Evolutionary conservation across 2,797 vertebrate genomes (phyloP).

Genomic region (Distichodus sexfasciatus): DNA sequence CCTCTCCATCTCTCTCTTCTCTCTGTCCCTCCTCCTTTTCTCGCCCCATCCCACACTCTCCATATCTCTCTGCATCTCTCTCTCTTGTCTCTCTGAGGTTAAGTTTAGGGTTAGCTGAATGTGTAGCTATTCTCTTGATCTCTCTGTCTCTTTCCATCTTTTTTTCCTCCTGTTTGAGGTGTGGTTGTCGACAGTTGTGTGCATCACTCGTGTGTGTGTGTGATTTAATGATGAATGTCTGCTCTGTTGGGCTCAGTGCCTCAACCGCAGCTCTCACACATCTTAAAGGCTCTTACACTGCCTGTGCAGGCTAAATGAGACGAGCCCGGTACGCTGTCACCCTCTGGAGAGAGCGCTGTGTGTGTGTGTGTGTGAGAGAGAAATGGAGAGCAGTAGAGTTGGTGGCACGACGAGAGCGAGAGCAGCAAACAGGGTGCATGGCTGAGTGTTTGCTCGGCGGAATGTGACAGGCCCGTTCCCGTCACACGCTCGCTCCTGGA

Average conservation of each 20-base stretch:
- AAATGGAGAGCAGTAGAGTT: constrained; percentile 11
- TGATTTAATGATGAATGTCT: constrained; percentile 71
- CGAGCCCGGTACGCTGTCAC: constrained; percentile 64
- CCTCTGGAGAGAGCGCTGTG: background rate
- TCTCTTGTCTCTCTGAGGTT: constrained; percentile 4
- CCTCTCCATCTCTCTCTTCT: background rate
- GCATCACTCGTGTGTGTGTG: background rate
- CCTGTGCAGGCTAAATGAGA: constrained; percentile 56
- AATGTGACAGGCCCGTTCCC: constrained; percentile 26
- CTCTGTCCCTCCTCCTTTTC: background rate
- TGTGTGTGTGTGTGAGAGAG: constrained; percentile 10
- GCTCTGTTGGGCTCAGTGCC: constrained; percentile 63
- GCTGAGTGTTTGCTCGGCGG: constrained; percentile 39
- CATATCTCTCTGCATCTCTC: constrained; percentile 25
- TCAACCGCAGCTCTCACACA: constrained; percentile 45
- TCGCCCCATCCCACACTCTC: constrained; percentile 32
- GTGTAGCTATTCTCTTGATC: too few relatives aligned
- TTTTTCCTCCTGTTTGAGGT: background rate
- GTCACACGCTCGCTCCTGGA: background rate
- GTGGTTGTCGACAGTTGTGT: background rate
- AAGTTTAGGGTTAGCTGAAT: too few relatives aligned
- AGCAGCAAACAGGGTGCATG: constrained; percentile 13
- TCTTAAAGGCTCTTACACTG: constrained; percentile 22
- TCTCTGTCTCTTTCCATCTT: background rate
- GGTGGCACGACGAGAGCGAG: constrained; percentile 8